These are phyloP conservation scores for Mimachlamys varia DNA, from an alignment of 2,888 invertebrate genomes.

Conservation along the genomic window DNA sequence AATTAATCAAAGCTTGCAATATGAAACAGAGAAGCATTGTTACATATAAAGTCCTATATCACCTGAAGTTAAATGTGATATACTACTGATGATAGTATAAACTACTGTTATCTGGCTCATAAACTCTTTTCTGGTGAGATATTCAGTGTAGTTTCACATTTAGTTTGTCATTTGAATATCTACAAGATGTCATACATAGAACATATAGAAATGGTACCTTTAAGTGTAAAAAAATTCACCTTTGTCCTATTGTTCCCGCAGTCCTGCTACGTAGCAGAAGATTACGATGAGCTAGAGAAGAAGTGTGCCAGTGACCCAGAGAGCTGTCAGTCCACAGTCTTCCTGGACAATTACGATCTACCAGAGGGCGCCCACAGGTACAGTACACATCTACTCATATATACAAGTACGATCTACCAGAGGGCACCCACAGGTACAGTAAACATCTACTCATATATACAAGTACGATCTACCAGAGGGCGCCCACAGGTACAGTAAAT, in stretches of 20 bases:
- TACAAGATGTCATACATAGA: too few relatives aligned
- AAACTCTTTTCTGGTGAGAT: too few relatives aligned
- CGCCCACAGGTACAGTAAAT: constrained; percentile 73
- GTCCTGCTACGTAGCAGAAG: constrained; percentile 82
- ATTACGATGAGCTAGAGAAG: constrained; percentile 81
- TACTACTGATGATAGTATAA: too few relatives aligned
- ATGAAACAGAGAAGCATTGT: too few relatives aligned
- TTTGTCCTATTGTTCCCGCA: constrained; percentile 59
- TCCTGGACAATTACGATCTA: constrained; percentile 72
- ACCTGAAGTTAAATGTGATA: too few relatives aligned
- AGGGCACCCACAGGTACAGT: constrained; percentile 74
- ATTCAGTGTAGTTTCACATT: too few relatives aligned
- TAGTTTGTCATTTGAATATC: too few relatives aligned
- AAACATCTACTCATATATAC: too few relatives aligned
- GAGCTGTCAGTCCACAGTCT: constrained; percentile 69
- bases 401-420: constrained; percentile 74
- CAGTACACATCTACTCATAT: too few relatives aligned
- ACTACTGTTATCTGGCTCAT: too few relatives aligned
- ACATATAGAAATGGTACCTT: background rate
- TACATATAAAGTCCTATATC: too few relatives aligned
- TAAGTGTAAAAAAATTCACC: background rate
- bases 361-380: constrained; percentile 76
- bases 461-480: constrained; percentile 76
- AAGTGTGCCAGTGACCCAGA: constrained; percentile 79
- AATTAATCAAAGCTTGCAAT: too few relatives aligned